These are phyloP conservation scores for Lepus oiostolus DNA, from an alignment of 2,797 vertebrate species.

Conservation along the genomic window DNA sequence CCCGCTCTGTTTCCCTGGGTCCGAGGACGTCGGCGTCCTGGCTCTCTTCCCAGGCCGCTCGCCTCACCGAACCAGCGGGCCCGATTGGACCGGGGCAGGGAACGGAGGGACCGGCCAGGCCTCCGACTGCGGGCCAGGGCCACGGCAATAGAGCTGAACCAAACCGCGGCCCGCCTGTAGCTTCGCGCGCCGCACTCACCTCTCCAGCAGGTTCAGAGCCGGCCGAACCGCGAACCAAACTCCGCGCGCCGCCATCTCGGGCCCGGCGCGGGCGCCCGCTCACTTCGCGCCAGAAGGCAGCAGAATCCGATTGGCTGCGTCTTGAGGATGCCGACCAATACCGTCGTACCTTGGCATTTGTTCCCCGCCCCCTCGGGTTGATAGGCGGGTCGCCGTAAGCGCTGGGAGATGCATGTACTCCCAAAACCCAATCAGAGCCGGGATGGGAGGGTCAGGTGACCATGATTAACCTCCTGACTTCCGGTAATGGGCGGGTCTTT, in stretches of 20 bases:
- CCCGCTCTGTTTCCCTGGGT: not conserved
- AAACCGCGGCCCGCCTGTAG: fast-evolving
- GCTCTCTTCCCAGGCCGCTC: not conserved
- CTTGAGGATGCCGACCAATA: slow-evolving; percentile 17
- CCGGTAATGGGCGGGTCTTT: not conserved
- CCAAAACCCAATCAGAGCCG: slow-evolving; percentile 52
- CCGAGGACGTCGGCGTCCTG: not conserved
- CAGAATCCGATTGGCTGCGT: slow-evolving; percentile 56
- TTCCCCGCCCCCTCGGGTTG: not conserved
- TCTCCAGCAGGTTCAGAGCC: fast-evolving
- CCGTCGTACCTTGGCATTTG: not conserved
- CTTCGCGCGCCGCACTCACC: slow-evolving; percentile 23
- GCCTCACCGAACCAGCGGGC: not conserved
- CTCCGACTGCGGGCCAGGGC: too few relatives aligned
- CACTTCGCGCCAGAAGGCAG: not conserved
- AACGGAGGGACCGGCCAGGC: not conserved
- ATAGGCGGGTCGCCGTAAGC: not conserved
- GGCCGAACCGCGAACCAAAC: not conserved
- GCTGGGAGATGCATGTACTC: not conserved
- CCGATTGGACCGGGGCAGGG: not conserved
- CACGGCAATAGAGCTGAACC: too few relatives aligned
- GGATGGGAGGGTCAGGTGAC: not conserved
- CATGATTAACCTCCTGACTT: not conserved
- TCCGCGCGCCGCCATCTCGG: not conserved
- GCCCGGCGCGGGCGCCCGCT: not conserved